Evolutionary conservation across 2,888 invertebrate species (phyloP).

Genomic region (Mimas tiliae): DNA sequence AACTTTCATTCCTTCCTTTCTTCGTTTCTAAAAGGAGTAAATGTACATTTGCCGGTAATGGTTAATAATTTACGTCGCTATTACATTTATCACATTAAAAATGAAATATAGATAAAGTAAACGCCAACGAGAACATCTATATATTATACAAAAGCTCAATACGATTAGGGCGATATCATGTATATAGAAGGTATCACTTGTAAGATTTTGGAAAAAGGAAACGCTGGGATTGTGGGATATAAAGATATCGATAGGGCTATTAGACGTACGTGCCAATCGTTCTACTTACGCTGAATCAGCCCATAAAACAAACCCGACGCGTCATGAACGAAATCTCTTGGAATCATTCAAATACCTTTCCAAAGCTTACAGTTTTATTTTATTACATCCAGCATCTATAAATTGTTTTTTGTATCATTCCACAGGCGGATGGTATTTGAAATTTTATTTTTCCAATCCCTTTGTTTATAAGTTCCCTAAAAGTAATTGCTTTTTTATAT

Average conservation of each 20-base stretch:
- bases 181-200: constrained; percentile 15
- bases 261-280: constrained; percentile 68
- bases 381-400: constrained; percentile 46
- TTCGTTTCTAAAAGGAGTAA: too few relatives aligned
- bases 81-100: not conserved
- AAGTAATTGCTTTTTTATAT: too few relatives aligned
- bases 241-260: constrained; percentile 60
- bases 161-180: constrained; percentile 2
- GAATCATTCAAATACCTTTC: constrained; percentile 53
- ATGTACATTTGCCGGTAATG: not conserved
- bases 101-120: constrained; percentile 16
- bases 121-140: not conserved
- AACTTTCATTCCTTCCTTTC: too few relatives aligned
- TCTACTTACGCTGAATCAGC: constrained; percentile 63
- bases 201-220: constrained; percentile 5
- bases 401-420: constrained; percentile 36
- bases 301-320: constrained; percentile 55
- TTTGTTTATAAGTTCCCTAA: not conserved
- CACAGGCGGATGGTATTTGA: not conserved
- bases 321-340: constrained; percentile 47
- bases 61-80: not conserved
- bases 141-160: constrained; percentile 15
- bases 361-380: constrained; percentile 45
- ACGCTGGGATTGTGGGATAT: constrained; percentile 36
- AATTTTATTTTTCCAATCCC: not conserved